Base-by-base conservation (phyloP, 2,797 vertebrate genomes). In the Sylvia borin region DNA sequence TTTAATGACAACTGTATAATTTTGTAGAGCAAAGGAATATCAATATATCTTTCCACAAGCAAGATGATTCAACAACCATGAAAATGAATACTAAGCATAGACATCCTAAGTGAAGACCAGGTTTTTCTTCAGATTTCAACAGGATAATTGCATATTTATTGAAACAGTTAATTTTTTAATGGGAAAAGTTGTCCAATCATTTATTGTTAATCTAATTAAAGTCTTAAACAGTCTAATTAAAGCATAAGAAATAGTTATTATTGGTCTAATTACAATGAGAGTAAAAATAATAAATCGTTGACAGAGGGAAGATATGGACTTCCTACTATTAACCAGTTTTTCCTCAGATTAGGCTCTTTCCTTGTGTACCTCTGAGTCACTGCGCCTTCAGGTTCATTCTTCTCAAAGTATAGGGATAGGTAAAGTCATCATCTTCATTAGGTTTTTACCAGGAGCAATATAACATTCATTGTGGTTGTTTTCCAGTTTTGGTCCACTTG, bases 371-470 rank as follows among this genome's bases (percentile, higher is more conserved):
- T 70, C 40, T 42, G 21, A 50, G 36, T 22, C 2, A 1, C 32
- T 55, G 17, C 3, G 48, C 3, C 19, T 61, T 34, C 22, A 80
- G 12, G 7, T 81, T 77, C 21, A 51, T 21, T 48, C 45, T 12
- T 81, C 7, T 4, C 13, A 62, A 36, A 54, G 4, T 8, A 29
- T 3, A 8, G 7, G 2, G 1, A 5, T 27, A 74, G 11, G 9
- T 72, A 68, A 68, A 34, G 4, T 42, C 26, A 75, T 43, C 34
- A 91, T 19, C 13, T 87, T 87, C 2, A 2, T 72, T 68, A 78
- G 8, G 3, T 73, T 45, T 75, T 84, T 40, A 1, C 4, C 50
- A 81, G 24, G 45, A 72, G n/a, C 7, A 64, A 36, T 3, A 51
- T 19, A 42, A 53, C 38, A 22, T 0, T 70, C 5, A 26, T 7